Percentiles rank a stretch among this genome's conserved stretches.
Evolutionary conservation across 1,140 invertebrate species (phyloP).

Genomic region (Oryzaephilus surinamensis): DNA sequence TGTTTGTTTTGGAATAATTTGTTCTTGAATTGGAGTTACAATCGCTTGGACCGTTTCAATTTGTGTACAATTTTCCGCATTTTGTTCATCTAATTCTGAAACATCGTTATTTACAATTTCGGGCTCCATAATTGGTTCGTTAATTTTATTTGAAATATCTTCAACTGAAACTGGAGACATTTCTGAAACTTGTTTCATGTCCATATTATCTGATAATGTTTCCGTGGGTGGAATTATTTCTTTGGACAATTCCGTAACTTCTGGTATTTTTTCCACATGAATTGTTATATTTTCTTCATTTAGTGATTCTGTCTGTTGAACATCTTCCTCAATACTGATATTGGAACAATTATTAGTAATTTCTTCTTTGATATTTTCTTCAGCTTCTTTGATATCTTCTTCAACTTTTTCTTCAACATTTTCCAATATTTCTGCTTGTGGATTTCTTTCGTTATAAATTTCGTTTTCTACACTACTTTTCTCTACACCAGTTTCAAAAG

Average conservation of each 20-base stretch:
- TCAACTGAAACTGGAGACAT: neutral
- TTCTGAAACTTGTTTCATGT: neutral
- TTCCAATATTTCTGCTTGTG: neutral
- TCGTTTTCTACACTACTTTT: no score
- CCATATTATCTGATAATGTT: neutral
- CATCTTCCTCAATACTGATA: slow-evolving; percentile 8
- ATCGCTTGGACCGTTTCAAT: no score
- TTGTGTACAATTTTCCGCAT: neutral
- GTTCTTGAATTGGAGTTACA: no score
- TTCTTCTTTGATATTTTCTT: no score
- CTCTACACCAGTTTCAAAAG: no score
- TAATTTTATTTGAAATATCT: neutral
- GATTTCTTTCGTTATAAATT: no score
- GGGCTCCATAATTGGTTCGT: neutral
- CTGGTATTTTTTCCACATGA: neutral
- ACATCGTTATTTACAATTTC: neutral
- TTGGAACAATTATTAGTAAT: no score
- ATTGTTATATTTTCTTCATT: neutral
- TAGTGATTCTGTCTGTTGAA: slow-evolving; percentile 5
- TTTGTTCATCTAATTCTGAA: neutral
- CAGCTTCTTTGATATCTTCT: slow-evolving; percentile 1
- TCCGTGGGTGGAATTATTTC: neutral
- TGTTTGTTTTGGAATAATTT: no score
- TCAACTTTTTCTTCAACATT: slow-evolving; percentile 1
- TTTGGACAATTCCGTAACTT: neutral